Evolutionary conservation across 2,888 invertebrate species (phyloP), one percentile per base, ranked within the genome.

Genomic region (Pedicia rivosa): DNA sequence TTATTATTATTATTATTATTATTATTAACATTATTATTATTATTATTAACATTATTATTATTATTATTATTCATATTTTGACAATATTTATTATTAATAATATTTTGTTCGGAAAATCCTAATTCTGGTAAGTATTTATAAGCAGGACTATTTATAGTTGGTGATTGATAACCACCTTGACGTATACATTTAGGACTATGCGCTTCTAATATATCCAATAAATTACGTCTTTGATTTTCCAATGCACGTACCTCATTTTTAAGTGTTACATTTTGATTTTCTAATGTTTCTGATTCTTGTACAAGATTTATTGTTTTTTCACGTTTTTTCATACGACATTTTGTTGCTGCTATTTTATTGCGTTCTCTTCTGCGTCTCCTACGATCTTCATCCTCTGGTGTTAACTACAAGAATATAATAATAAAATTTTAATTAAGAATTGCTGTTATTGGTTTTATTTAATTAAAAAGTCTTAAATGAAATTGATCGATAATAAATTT

Each of bases 341-440:
- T 91, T 9, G 91, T 91, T 40, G 91, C 91, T 36, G 91, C 91
- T 45, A 91, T 84, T 66, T 91, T 91, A 62, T 91, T 91, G 48
- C 90, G 69, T 62, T 91, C 91, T 50, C 91, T 74, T 52, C 91
- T 68, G 39, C 87, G 70, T 41, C 82, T 67, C 39, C 90, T 70
- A 24, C 90, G 70, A 54, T 88, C 90, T 63, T 90, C 90, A 54
- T 90, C 90, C 65, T 90, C 90, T 34, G 84, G 82, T 8, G 91
- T 90, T 46, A 90, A 63, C 83, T 84, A 62, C 22, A 13, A 2
- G 62, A 61, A 41, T 40, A 47, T 44, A n/a, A n/a, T n/a, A n/a
- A 49, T 40, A 32, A 41, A 46, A 28, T 38, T 24, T 41, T 43
- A 37, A 25, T 32, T 16, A 28, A 14, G 15, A 35, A 14, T 5